Percentiles rank a stretch among this genome's conserved stretches.
phyloP scores from a whole-genome alignment of 2,888 invertebrate genomes.

The Synergus japonicus region DNA sequence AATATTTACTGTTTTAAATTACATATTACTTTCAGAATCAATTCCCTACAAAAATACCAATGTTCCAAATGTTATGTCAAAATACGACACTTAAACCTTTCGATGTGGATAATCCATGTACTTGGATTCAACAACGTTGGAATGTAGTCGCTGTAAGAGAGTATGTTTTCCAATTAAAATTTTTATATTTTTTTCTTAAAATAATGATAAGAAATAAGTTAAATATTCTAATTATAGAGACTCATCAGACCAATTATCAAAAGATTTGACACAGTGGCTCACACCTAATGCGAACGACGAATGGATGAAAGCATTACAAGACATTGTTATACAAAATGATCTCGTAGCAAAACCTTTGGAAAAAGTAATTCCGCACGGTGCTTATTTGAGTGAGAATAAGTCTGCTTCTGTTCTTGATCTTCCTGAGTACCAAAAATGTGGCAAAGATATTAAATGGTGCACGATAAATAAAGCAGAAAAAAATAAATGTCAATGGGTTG shows the following conservation, averaged over 20 bases:
- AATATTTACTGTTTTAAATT: not conserved
- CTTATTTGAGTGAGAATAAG: slow-evolving; percentile 53
- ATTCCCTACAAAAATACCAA: slow-evolving; percentile 52
- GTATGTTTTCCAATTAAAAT: slow-evolving; percentile 71
- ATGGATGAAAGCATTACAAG: slow-evolving; percentile 54
- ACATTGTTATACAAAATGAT: slow-evolving; percentile 51
- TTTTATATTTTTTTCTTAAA: not conserved
- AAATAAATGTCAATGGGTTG: slow-evolving; percentile 82
- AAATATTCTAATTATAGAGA: not conserved
- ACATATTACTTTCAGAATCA: slow-evolving; percentile 35
- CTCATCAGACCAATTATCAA: slow-evolving; percentile 23
- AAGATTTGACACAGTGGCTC: slow-evolving; percentile 76
- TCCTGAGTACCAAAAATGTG: slow-evolving; percentile 57
- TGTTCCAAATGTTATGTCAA: slow-evolving; percentile 73
- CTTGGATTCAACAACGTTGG: slow-evolving; percentile 83
- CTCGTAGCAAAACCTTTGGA: slow-evolving; percentile 23
- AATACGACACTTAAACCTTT: slow-evolving; percentile 69
- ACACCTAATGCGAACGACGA: slow-evolving; percentile 62
- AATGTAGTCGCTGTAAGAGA: slow-evolving; percentile 79
- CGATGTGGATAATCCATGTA: slow-evolving; percentile 77
- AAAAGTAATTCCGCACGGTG: slow-evolving; percentile 41
- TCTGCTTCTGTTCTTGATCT: slow-evolving; percentile 41
- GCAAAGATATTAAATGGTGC: slow-evolving; percentile 80
- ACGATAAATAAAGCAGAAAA: slow-evolving; percentile 79
- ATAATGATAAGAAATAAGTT: not conserved